Conservation (phyloP, 2,113 vertebrate genomes). For the Chauna torquata region DNA sequence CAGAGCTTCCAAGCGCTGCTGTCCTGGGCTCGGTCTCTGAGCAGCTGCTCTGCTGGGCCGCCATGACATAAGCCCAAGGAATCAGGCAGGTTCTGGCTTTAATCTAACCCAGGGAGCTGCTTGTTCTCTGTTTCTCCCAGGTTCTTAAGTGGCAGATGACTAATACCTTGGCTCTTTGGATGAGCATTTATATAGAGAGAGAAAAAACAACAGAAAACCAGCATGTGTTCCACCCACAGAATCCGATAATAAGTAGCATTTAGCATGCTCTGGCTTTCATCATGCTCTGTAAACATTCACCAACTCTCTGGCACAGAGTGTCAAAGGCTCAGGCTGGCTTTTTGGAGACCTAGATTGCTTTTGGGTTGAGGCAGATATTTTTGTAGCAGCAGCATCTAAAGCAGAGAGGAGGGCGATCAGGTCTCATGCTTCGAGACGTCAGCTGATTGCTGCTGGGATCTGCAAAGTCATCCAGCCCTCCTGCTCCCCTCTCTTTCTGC, state of each 20-base stretch:
- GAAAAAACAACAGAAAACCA: slow-evolving; percentile 54
- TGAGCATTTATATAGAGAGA: slow-evolving; percentile 50
- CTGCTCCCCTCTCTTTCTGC: neutral
- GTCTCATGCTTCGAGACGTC: neutral
- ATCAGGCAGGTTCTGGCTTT: neutral
- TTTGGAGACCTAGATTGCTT: neutral
- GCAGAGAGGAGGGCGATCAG: neutral
- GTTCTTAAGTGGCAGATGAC: slow-evolving; percentile 21
- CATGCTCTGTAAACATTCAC: neutral
- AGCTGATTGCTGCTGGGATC: slow-evolving; percentile 3
- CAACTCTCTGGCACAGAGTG: neutral
- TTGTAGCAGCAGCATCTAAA: neutral
- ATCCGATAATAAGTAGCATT: slow-evolving; percentile 10
- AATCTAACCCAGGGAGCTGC: neutral
- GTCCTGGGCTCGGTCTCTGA: accelerated
- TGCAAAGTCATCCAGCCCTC: slow-evolving; percentile 10
- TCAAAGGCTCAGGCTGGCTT: neutral
- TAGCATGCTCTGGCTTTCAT: neutral
- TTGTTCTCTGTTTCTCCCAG: neutral
- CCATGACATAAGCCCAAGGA: neutral
- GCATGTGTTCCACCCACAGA: slow-evolving; percentile 42
- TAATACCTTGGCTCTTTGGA: slow-evolving; percentile 45
- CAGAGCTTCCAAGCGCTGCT: neutral
- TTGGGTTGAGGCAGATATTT: neutral
- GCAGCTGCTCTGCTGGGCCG: accelerated